Conservation (phyloP, 2,888 invertebrate species). For the Galerucella pusilla region DNA sequence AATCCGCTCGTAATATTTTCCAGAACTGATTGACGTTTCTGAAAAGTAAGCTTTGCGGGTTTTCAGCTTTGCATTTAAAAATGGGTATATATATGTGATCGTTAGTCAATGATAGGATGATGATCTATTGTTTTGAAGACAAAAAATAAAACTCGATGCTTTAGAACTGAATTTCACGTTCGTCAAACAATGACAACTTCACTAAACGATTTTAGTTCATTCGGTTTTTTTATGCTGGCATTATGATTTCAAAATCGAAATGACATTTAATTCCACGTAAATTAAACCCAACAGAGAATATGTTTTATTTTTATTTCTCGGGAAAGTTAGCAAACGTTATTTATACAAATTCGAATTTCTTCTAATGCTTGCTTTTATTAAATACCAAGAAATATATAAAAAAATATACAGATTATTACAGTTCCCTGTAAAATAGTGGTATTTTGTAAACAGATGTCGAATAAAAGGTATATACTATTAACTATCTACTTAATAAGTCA, state of each 20-base stretch:
- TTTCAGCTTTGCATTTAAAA: not conserved
- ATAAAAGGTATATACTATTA: too few species aligned
- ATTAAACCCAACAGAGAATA: not conserved
- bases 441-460: too few species aligned
- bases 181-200: conserved; percentile 9
- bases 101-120: conserved; percentile 14
- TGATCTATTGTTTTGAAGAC: not conserved
- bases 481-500: too few species aligned
- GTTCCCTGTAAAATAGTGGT: too few species aligned
- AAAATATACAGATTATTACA: too few species aligned
- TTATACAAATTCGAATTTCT: too few species aligned
- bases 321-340: too few species aligned
- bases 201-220: not conserved
- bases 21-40: conserved; percentile 23
- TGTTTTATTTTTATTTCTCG: too few species aligned
- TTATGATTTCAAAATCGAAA: not conserved
- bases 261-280: not conserved
- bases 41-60: conserved; percentile 4
- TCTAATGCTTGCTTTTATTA: too few species aligned
- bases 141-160: conserved; percentile 1
- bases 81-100: conserved; percentile 12
- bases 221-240: not conserved
- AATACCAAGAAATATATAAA: too few species aligned
- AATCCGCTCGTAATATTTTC: not conserved
- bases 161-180: not conserved